These are phyloP conservation scores for Polydrusus tereticollis DNA, from an alignment of 2,888 invertebrate genomes.

Conservation along the genomic window DNA sequence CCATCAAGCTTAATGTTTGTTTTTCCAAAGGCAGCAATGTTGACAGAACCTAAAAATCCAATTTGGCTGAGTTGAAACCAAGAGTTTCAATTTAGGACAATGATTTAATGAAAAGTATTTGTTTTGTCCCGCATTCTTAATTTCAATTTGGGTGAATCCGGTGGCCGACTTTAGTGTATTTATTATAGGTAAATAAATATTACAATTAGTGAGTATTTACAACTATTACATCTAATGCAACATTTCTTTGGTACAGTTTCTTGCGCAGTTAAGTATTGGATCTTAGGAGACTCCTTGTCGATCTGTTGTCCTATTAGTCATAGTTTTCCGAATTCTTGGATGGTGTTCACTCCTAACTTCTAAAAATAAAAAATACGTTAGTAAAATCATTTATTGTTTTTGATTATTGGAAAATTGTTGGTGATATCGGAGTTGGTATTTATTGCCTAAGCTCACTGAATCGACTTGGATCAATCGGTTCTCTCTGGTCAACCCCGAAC, in stretches of 20 bases:
- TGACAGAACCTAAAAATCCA: too few species aligned
- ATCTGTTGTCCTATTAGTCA: background rate
- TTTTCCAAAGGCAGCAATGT: too few species aligned
- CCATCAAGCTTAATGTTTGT: too few species aligned
- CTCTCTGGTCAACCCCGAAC: too few species aligned
- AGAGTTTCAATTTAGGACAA: too few species aligned
- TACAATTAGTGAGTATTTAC: constrained; percentile 54
- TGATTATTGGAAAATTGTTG: too few species aligned
- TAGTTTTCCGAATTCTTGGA: background rate
- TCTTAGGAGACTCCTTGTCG: constrained; percentile 26
- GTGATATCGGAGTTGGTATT: too few species aligned
- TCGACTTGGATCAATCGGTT: too few species aligned
- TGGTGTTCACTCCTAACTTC: background rate
- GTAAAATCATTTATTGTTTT: too few species aligned
- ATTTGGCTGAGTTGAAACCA: too few species aligned
- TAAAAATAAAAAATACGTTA: background rate
- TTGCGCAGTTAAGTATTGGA: constrained; percentile 20
- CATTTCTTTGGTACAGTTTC: constrained; percentile 58
- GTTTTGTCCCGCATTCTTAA: background rate
- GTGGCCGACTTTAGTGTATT: background rate
- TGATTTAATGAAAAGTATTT: too few species aligned
- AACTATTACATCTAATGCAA: constrained; percentile 54
- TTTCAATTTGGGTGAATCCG: background rate
- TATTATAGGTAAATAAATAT: constrained; percentile 26
- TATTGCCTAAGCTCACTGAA: too few species aligned